Conservation (phyloP, 2,888 invertebrate species). For the Uropetala carovei region DNA sequence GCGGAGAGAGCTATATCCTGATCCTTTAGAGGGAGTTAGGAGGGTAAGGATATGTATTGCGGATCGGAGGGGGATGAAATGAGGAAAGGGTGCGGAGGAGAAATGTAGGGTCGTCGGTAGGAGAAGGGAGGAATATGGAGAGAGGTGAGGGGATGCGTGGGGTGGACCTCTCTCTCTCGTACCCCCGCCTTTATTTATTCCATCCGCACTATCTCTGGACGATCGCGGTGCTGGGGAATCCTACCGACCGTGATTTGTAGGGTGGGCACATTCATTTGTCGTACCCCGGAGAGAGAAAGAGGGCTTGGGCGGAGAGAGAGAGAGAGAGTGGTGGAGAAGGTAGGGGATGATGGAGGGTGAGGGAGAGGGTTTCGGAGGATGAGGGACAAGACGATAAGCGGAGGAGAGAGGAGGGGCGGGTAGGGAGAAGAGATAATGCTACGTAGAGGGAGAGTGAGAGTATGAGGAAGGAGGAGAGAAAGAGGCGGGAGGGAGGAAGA, state of each 20-base stretch:
- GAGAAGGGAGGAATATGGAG: no score
- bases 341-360: not conserved
- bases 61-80: not conserved
- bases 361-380: not conserved
- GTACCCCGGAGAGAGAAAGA: not conserved
- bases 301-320: not conserved
- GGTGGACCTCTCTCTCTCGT: not conserved
- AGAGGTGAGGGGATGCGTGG: not conserved
- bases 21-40: not conserved
- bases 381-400: not conserved
- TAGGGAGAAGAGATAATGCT: not conserved
- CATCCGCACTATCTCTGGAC: conserved; percentile 46
- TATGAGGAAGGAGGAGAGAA: not conserved
- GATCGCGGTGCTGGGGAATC: conserved; percentile 34
- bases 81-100: not conserved
- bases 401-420: not conserved
- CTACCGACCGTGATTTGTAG: conserved; percentile 27
- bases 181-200: conserved; percentile 40
- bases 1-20: not conserved
- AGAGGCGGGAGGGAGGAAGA: not conserved
- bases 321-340: not conserved
- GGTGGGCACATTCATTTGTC: conserved; percentile 48
- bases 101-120: not conserved
- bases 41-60: not conserved
- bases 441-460: not conserved